Evolutionary conservation across 2,113 vertebrate species (phyloP).

Genomic region (Eleginops maclovinus): DNA sequence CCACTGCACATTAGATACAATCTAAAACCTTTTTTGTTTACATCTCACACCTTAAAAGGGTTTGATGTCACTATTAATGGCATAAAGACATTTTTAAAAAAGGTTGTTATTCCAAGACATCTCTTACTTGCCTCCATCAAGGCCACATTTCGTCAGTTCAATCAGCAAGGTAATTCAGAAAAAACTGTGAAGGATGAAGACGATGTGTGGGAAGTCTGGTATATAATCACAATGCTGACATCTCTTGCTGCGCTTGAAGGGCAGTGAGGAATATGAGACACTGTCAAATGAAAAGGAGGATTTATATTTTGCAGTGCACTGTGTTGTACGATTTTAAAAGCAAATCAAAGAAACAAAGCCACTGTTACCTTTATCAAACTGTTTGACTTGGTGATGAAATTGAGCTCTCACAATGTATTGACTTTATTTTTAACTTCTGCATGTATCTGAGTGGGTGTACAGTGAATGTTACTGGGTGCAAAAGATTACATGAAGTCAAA

Average conservation of each 20-base stretch:
- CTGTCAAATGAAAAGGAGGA: slow-evolving; percentile 23
- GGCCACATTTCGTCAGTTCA: slow-evolving; percentile 70
- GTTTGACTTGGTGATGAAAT: too few relatives aligned
- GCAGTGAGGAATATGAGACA: slow-evolving; percentile 38
- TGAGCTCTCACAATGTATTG: too few relatives aligned
- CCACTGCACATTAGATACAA: not conserved
- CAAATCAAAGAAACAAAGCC: slow-evolving; percentile 12
- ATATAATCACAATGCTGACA: slow-evolving; percentile 49
- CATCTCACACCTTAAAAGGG: not conserved
- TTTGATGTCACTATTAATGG: slow-evolving; percentile 61
- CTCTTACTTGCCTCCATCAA: slow-evolving; percentile 24
- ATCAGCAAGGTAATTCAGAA: slow-evolving; percentile 71
- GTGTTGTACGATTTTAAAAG: not conserved
- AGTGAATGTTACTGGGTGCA: not conserved
- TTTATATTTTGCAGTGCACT: slow-evolving; percentile 23
- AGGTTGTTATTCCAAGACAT: slow-evolving; percentile 64
- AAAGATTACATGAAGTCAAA: slow-evolving; percentile 14
- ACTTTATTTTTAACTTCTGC: not conserved
- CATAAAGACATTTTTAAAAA: slow-evolving; percentile 44
- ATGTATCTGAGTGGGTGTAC: not conserved
- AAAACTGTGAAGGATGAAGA: slow-evolving; percentile 71
- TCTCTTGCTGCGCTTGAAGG: slow-evolving; percentile 25
- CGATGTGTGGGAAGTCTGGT: slow-evolving; percentile 61
- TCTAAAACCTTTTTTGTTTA: not conserved
- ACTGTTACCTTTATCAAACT: not conserved